Evolutionary conservation across 2,797 vertebrate genomes (phyloP).

Genomic region (Odontamblyopus rebecca): DNA sequence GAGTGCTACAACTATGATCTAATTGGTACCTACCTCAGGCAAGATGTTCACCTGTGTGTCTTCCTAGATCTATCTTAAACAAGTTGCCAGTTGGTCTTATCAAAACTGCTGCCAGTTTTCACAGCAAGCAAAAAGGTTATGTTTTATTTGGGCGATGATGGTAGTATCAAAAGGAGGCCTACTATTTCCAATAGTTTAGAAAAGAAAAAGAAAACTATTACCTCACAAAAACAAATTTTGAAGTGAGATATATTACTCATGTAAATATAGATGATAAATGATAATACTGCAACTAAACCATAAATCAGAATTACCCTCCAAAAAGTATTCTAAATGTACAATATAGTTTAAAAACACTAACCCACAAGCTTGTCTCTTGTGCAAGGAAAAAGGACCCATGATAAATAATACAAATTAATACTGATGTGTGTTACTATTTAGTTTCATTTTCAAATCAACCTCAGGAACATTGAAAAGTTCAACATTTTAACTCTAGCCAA

Average conservation of each 20-base stretch:
- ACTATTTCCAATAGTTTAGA: neutral
- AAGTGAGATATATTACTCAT: too few relatives aligned
- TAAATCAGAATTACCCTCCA: too few relatives aligned
- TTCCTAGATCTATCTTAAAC: conserved; percentile 3
- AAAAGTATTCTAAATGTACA: too few relatives aligned
- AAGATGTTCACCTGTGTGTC: neutral
- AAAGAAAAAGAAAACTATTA: too few relatives aligned
- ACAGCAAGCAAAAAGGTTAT: neutral
- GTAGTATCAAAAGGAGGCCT: neutral
- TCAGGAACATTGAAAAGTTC: too few relatives aligned
- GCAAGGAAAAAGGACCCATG: too few relatives aligned
- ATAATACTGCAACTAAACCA: too few relatives aligned
- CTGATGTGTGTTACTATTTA: neutral
- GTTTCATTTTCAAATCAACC: neutral
- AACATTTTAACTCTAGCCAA: too few relatives aligned
- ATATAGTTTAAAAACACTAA: too few relatives aligned
- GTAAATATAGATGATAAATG: too few relatives aligned
- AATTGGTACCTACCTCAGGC: conserved; percentile 11
- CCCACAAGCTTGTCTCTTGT: too few relatives aligned
- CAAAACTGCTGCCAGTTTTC: neutral
- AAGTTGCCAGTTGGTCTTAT: neutral
- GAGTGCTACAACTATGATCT: conserved; percentile 5
- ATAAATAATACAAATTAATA: neutral
- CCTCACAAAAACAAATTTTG: too few relatives aligned
- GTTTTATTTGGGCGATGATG: neutral